Evolutionary conservation across 2,113 vertebrate genomes (phyloP).

Genomic region (Numenius arquata): DNA sequence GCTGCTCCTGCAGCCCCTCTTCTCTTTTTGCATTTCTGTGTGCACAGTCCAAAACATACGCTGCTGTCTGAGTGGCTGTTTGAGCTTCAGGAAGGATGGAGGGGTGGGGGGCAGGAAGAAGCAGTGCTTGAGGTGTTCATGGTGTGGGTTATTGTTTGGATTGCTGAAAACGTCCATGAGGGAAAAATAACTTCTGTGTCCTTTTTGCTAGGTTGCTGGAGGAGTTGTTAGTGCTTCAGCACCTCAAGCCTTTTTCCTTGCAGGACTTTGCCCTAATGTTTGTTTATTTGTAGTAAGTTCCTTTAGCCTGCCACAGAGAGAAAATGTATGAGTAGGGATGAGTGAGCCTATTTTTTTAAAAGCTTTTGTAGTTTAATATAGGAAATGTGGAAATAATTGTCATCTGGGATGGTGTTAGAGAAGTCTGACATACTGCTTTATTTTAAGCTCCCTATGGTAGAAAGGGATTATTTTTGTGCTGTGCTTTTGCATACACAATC

Average conservation of each 20-base stretch:
- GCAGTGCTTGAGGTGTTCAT: not conserved
- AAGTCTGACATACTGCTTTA: not conserved
- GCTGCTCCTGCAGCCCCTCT: not conserved
- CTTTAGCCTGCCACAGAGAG: not conserved
- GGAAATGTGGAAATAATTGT: not conserved
- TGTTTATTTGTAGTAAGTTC: not conserved
- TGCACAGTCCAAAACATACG: not conserved
- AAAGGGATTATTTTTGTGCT: not conserved
- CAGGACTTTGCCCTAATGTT: not conserved
- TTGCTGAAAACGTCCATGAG: not conserved
- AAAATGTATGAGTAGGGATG: not conserved
- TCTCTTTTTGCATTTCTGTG: not conserved
- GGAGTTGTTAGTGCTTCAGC: not conserved
- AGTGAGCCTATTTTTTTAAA: not conserved
- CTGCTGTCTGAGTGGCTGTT: not conserved
- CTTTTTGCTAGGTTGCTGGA: not conserved
- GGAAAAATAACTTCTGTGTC: not conserved
- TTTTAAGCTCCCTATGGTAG: not conserved
- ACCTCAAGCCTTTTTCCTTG: not conserved
- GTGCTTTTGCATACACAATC: not conserved
- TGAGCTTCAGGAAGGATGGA: not conserved
- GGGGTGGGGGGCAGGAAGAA: rapidly evolving
- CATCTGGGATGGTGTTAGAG: not conserved
- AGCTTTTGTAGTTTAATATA: not conserved
- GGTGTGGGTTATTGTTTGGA: not conserved